These are phyloP conservation scores for Acleris laterana DNA, from an alignment of 2,888 invertebrate species.

Conservation along the genomic window DNA sequence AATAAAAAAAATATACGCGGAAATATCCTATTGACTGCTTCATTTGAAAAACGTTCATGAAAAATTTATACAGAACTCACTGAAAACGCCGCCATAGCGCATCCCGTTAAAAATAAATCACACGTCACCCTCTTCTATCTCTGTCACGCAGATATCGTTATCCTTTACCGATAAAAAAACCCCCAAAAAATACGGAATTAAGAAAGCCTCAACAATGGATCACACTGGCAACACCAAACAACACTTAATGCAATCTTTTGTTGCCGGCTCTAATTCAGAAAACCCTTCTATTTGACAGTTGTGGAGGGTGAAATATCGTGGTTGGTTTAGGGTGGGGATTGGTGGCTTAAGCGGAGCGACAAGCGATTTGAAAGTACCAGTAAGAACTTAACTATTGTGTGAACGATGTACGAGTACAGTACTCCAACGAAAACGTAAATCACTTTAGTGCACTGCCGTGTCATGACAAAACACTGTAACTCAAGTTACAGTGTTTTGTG, in stretches of 20 bases:
- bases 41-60: background rate
- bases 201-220: constrained; percentile 13
- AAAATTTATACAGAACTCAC: background rate
- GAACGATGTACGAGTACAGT: no score
- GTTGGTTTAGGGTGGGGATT: background rate
- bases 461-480: no score
- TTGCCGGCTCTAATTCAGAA: constrained; percentile 33
- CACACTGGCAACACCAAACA: constrained; percentile 37
- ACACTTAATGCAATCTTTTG: constrained; percentile 36
- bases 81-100: background rate
- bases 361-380: background rate
- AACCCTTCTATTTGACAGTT: constrained; percentile 36
- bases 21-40: no score
- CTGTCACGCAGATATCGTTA: constrained; percentile 13
- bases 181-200: constrained; percentile 26
- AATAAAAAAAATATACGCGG: no score
- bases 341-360: background rate
- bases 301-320: constrained; percentile 33
- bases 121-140: background rate
- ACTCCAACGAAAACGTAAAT: no score
- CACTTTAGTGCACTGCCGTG: no score
- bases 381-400: background rate
- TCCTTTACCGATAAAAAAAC: constrained; percentile 14
- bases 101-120: constrained; percentile 4
- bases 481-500: no score